phyloP scores from a whole-genome alignment of 2,113 vertebrate species.

The Cyprinodon brontotheroides region DNA sequence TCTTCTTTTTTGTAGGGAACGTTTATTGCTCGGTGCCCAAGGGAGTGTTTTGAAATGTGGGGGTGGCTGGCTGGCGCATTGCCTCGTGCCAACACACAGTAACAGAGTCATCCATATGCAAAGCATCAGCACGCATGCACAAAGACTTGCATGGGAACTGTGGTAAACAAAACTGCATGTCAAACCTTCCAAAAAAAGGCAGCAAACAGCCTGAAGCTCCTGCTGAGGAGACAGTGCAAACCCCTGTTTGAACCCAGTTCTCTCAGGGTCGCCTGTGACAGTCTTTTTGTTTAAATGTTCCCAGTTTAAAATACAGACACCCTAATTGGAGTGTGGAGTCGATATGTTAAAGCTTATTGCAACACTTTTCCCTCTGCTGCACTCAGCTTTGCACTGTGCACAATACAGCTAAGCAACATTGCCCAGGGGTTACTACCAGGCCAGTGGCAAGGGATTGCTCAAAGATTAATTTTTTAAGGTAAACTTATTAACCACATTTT shows the following conservation, averaged over 20 bases:
- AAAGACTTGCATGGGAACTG: constrained; percentile 18
- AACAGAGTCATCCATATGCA: constrained; percentile 36
- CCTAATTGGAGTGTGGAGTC: constrained; percentile 63
- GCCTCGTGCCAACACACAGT: constrained; percentile 51
- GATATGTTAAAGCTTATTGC: constrained; percentile 22
- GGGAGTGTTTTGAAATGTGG: constrained; percentile 65
- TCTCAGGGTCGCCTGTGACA: constrained; percentile 47
- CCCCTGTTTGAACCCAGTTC: constrained; percentile 57
- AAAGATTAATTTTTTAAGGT: constrained; percentile 30
- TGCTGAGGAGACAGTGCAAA: constrained; percentile 60
- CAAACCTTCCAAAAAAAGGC: constrained; percentile 53
- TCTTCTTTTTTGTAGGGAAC: constrained; percentile 71
- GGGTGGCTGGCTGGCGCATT: constrained; percentile 62
- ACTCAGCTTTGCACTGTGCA: constrained; percentile 30
- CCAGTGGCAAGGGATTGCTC: constrained; percentile 32
- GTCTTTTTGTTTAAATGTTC: constrained; percentile 59
- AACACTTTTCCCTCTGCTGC: constrained; percentile 47
- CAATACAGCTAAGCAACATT: constrained; percentile 34
- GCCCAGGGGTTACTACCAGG: constrained; percentile 42
- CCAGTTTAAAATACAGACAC: constrained; percentile 61
- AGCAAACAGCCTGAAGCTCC: constrained; percentile 73
- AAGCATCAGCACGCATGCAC: constrained; percentile 21
- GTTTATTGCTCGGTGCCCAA: constrained; percentile 71
- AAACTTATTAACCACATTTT: not conserved
- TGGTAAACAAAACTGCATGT: constrained; percentile 64